Evolutionary conservation across 2,797 vertebrate species (phyloP), one percentile per base, ranked within the genome.

Genomic region (Natrix natrix): DNA sequence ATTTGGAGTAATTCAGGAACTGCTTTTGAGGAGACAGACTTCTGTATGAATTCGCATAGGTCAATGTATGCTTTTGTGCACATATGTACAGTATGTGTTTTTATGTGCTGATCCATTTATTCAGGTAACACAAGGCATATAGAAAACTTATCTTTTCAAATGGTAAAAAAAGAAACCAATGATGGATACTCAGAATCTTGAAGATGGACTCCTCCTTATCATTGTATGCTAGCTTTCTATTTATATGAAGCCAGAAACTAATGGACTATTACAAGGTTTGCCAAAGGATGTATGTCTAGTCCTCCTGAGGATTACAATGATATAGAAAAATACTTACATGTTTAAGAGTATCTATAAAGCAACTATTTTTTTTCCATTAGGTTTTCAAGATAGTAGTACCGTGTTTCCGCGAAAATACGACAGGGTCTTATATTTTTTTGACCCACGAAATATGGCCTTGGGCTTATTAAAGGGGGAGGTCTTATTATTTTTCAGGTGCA

Each of bases 121-220:
- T 92, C 88, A 94, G 89, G 63, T 88, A 17, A 94, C 89, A 66
- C 1, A 32, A 37, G 20, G 48, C 86, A 26, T 92, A 91, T 91
- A 66, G 55, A 22, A 86, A 57, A 57, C 60, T 32, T 32, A 54
- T 16, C 54, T n/a, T 5, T 88, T 88, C 32, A 24, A 28, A 86
- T 78, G 59, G 69, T 13, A 86, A 86, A 78, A 48, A 10, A 24
- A 69, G 5, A 83, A 74, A 87, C 24, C 22, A 59, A 8, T 2
- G 11, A 52, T 63, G 28, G 55, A n/a, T 14, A n/a, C 59, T 32
- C 52, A 37, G 32, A 66, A 55, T 13, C 90, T 83, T 56, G 32
- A 26, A 12, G 48, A 37, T 8, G 17, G 13, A 48, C 6, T 55
- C 10, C 13, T 16, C 1, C 28, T 32, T 10, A 14, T 56, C 2